Evolutionary conservation across 2,888 invertebrate genomes (phyloP).

Genomic region (Epistrophe grossulariae): DNA sequence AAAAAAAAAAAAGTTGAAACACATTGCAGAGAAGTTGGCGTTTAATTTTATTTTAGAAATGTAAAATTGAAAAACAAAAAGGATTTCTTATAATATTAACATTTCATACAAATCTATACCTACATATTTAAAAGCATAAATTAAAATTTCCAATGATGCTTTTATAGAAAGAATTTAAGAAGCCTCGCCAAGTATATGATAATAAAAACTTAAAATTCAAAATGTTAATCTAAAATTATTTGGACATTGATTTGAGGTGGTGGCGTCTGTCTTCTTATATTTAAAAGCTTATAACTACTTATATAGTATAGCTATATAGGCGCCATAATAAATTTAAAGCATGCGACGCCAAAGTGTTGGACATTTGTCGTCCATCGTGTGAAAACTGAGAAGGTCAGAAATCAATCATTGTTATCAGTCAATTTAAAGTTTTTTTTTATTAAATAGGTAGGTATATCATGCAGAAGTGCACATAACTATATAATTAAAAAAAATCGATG

Average conservation of each 20-base stretch:
- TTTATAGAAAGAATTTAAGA: no score
- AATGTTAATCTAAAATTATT: neutral
- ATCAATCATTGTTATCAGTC: constrained; percentile 9
- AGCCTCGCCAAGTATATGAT: no score
- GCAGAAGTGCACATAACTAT: no score
- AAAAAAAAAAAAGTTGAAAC: no score
- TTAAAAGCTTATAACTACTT: neutral
- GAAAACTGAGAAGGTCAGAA: constrained; percentile 11
- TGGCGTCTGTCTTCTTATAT: neutral
- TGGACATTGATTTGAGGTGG: neutral
- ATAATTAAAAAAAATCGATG: no score
- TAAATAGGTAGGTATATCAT: neutral
- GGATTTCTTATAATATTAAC: no score
- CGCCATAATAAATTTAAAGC: constrained; percentile 10
- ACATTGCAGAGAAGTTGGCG: no score
- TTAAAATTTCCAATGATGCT: no score
- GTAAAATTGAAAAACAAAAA: no score
- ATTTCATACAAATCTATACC: no score
- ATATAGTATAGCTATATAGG: neutral
- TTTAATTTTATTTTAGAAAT: no score
- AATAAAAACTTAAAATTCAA: neutral
- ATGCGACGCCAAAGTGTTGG: neutral
- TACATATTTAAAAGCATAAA: no score
- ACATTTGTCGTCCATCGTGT: neutral
- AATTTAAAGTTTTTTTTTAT: neutral